Base-by-base conservation (phyloP, 1,140 invertebrate genomes). In the Lordiphosa mommai region DNA sequence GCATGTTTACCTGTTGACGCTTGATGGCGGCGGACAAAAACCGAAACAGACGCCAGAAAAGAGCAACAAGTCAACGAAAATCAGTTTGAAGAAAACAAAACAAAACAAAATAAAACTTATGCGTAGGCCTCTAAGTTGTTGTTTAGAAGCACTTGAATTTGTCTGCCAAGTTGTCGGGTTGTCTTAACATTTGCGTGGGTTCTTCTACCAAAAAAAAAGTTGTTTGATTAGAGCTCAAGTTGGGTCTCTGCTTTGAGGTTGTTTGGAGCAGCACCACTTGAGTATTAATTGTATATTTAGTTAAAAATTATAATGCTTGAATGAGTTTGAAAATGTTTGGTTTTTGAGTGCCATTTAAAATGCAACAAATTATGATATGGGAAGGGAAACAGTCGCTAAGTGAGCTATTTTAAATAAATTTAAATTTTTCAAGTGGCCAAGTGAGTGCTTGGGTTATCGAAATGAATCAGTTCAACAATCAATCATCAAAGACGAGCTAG, bases 91-190 rank as follows among this genome's bases (percentile, higher is more conserved):
- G 61, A 52, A 52, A 48, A 38, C 33, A 30, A 48, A n/a, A 67
- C 53, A 51, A 67, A 80, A 80, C 66, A 74, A 80, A 57, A 76
- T 51, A 40, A 37, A 67, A 49, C 61, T 43, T 58, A 23, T 76
- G 76, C 67, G 76, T 74, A 60, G 76, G 76, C 76, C 48, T 57
- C 48, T 52, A 27, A 43, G 59, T 58, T 71, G 65, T 70, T 67
- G 60, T 61, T 74, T 82, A 80, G 76, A 80, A 80, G 71, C 76
- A 82, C 76, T 80, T 74, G 61, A 70, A 61, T 55, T 40, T 55
- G 74, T 80, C 74, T 80, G 60, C 63, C 70, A 49, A 43, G 40
- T 58, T 73, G 65, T 65, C 65, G 65, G 41, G 48, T 41, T 57
- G 12, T 56, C 44, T 64, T 72, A 60, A 48, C 46, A 23, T 29